Conservation (phyloP, 2,113 vertebrate species). For the Oncorhynchus nerka region DNA sequence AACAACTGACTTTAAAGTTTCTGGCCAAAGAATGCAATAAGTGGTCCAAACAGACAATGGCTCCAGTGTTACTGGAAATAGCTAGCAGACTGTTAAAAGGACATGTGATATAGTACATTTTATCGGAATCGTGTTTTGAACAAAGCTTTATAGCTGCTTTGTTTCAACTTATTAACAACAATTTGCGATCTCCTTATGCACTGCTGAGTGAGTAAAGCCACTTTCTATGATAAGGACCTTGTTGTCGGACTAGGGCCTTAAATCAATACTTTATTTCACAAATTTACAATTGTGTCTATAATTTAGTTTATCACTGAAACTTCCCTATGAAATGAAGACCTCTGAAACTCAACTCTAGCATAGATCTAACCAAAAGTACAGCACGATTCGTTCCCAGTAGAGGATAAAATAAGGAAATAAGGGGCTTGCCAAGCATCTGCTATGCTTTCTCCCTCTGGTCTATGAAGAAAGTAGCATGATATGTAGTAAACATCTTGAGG, state of each 20-base stretch:
- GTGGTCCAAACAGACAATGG: neutral
- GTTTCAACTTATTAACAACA: too few relatives aligned
- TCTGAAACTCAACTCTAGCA: neutral
- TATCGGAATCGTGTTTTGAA: neutral
- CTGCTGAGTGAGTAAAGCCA: too few relatives aligned
- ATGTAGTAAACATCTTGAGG: conserved; percentile 24
- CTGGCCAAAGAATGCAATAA: neutral
- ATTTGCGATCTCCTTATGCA: too few relatives aligned
- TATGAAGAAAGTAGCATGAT: conserved; percentile 22
- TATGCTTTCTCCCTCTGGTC: conserved; percentile 11
- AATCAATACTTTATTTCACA: too few relatives aligned
- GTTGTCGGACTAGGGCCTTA: too few relatives aligned
- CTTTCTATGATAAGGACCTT: too few relatives aligned
- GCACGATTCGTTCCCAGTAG: neutral
- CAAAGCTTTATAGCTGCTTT: too few relatives aligned
- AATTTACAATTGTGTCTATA: too few relatives aligned
- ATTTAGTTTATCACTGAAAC: neutral
- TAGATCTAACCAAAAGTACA: too few relatives aligned
- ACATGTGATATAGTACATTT: neutral
- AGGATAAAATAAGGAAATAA: conserved; percentile 2
- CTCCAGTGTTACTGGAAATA: neutral
- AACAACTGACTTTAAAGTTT: neutral
- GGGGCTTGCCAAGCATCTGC: conserved; percentile 23
- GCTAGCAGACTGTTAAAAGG: neutral
- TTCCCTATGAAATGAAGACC: neutral